Percentiles rank a stretch among this genome's conserved stretches.
phyloP scores from a whole-genome alignment of 2,113 vertebrate genomes.

The Pungitius pungitius region DNA sequence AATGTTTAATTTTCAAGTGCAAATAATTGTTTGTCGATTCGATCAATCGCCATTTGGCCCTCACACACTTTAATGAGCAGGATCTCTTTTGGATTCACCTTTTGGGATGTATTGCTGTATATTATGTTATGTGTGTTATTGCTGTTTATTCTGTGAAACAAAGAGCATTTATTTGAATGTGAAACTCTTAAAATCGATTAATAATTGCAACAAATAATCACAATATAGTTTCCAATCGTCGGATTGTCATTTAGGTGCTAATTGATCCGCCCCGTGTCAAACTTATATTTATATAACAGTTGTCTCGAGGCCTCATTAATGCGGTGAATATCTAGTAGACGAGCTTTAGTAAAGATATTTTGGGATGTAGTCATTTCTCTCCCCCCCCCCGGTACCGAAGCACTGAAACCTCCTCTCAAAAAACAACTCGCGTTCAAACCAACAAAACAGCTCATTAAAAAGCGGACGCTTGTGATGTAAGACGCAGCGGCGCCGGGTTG shows the following conservation, averaged over 20 bases:
- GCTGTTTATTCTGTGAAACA: background rate
- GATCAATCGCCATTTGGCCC: background rate
- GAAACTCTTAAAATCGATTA: background rate
- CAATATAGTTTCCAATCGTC: background rate
- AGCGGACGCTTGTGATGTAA: background rate
- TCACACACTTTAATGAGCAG: background rate
- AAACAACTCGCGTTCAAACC: background rate
- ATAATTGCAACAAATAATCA: background rate
- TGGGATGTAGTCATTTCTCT: background rate
- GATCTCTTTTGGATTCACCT: background rate
- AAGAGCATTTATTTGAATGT: background rate
- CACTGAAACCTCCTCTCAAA: background rate
- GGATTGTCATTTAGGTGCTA: background rate
- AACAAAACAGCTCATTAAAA: conserved; percentile 1
- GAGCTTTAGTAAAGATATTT: background rate
- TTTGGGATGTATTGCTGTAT: background rate
- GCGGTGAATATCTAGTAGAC: background rate
- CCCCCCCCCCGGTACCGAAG: background rate
- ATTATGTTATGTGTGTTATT: background rate
- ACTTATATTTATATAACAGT: background rate
- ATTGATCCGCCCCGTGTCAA: background rate
- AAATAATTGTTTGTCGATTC: background rate
- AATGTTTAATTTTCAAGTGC: background rate
- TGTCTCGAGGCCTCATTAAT: background rate
- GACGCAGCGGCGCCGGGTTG: background rate